These are phyloP conservation scores for Arizona elegans DNA, from an alignment of 2,113 vertebrate genomes.

Conservation along the genomic window DNA sequence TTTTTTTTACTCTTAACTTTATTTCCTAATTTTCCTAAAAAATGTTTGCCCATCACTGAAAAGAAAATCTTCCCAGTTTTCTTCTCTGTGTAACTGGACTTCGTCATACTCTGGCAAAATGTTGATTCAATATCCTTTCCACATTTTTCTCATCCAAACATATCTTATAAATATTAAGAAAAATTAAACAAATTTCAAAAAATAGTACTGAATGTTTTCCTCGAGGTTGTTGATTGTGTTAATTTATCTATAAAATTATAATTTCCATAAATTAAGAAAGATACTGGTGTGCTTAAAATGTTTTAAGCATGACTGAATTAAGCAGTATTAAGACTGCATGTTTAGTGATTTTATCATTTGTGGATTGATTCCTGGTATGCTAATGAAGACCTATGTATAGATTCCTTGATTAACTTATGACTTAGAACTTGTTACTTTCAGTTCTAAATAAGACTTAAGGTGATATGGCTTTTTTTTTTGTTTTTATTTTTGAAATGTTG, in stretches of 20 bases:
- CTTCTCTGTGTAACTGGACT: not conserved
- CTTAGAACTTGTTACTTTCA: constrained; percentile 63
- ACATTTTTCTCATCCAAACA: not conserved
- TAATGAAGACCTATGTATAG: constrained; percentile 67
- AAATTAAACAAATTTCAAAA: constrained; percentile 18
- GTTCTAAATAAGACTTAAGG: constrained; percentile 60
- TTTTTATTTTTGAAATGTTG: constrained; percentile 56
- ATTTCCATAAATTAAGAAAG: constrained; percentile 34
- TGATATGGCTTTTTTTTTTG: not conserved
- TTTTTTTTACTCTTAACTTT: not conserved
- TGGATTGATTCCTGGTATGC: constrained; percentile 61
- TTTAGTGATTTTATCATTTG: constrained; percentile 61
- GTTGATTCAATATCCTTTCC: not conserved
- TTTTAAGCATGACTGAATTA: constrained; percentile 49
- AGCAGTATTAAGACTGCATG: constrained; percentile 52
- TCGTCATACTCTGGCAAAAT: not conserved
- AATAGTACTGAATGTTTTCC: not conserved
- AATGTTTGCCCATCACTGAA: not conserved
- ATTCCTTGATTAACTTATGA: constrained; percentile 68
- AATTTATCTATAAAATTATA: constrained; percentile 31
- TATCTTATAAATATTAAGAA: constrained; percentile 1
- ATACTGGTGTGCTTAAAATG: constrained; percentile 45
- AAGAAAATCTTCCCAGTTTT: not conserved
- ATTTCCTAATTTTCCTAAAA: not conserved
- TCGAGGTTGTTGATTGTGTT: not conserved